These are phyloP conservation scores for Fistularia commersonii DNA, from an alignment of 2,797 vertebrate species.

Conservation along the genomic window DNA sequence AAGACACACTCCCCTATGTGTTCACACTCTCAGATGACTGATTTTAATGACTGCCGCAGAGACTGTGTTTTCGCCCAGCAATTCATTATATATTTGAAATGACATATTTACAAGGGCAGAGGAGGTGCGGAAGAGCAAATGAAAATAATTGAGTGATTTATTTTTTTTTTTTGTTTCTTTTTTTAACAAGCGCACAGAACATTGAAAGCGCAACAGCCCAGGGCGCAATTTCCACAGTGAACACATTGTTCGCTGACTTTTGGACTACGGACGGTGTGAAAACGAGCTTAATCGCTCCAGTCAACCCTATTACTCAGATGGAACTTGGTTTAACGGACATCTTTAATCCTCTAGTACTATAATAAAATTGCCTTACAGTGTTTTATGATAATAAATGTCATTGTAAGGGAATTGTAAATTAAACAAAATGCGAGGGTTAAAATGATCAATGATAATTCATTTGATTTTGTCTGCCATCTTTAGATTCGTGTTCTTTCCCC, in stretches of 20 bases:
- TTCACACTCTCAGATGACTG: slow-evolving; percentile 25
- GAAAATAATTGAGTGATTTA: slow-evolving; percentile 67
- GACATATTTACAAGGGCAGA: slow-evolving; percentile 67
- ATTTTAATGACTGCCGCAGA: slow-evolving; percentile 27
- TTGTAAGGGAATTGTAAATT: too few relatives aligned
- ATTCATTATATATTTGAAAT: slow-evolving; percentile 51
- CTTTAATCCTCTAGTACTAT: not conserved
- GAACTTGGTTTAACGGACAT: slow-evolving; percentile 16
- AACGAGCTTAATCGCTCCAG: slow-evolving; percentile 17
- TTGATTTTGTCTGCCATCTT: not conserved
- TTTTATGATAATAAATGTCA: not conserved
- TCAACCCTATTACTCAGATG: not conserved
- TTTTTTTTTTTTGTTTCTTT: slow-evolving; percentile 3
- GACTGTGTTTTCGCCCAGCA: slow-evolving; percentile 38
- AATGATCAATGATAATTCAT: not conserved
- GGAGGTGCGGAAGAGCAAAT: slow-evolving; percentile 45
- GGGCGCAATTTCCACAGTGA: slow-evolving; percentile 55
- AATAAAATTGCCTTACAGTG: not conserved
- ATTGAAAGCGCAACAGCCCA: slow-evolving; percentile 59
- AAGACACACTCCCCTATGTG: too few relatives aligned
- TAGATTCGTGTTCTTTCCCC: too few relatives aligned
- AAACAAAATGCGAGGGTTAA: not conserved
- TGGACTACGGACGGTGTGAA: slow-evolving; percentile 50
- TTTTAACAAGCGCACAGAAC: slow-evolving; percentile 46
- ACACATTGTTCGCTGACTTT: slow-evolving; percentile 60